These are phyloP conservation scores for Xiphophorus hellerii DNA, from an alignment of 2,113 vertebrate genomes.

Conservation along the genomic window DNA sequence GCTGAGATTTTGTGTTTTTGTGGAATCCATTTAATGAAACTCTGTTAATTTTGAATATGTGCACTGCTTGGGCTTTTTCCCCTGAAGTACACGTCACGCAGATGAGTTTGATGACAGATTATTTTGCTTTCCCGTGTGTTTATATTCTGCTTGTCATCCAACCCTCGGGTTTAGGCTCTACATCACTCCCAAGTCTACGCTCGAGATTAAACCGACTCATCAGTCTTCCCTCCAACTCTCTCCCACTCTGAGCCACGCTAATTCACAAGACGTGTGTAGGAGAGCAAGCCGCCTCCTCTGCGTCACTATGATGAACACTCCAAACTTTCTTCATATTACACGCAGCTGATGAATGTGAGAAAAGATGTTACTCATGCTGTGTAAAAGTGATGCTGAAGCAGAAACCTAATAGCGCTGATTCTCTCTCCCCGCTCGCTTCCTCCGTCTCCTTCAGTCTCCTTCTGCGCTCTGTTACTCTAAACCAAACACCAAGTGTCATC, in stretches of 20 bases:
- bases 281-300: slow-evolving; percentile 23
- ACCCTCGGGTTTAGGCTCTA: neutral
- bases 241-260: slow-evolving; percentile 11
- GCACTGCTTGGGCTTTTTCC: too few relatives aligned
- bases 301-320: slow-evolving; percentile 5
- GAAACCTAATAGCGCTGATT: slow-evolving; percentile 17
- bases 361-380: slow-evolving; percentile 27
- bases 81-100: too few relatives aligned
- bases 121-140: too few relatives aligned
- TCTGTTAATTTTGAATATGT: too few relatives aligned
- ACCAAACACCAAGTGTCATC: slow-evolving; percentile 70
- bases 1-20: too few relatives aligned
- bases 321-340: neutral
- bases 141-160: neutral
- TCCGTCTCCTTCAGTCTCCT: slow-evolving; percentile 6
- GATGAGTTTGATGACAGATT: too few relatives aligned
- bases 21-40: too few relatives aligned
- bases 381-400: slow-evolving; percentile 5
- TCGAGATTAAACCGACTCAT: slow-evolving; percentile 14
- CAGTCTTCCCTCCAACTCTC: neutral
- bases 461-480: slow-evolving; percentile 14
- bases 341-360: slow-evolving; percentile 9
- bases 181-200: neutral
- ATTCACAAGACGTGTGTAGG: slow-evolving; percentile 22
- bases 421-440: slow-evolving; percentile 8